A percentile compares a stretch with the other conserved stretches of the same genome.
These are phyloP conservation scores for Xanthia togata DNA, from an alignment of 2,888 invertebrate genomes.

Conservation along the genomic window DNA sequence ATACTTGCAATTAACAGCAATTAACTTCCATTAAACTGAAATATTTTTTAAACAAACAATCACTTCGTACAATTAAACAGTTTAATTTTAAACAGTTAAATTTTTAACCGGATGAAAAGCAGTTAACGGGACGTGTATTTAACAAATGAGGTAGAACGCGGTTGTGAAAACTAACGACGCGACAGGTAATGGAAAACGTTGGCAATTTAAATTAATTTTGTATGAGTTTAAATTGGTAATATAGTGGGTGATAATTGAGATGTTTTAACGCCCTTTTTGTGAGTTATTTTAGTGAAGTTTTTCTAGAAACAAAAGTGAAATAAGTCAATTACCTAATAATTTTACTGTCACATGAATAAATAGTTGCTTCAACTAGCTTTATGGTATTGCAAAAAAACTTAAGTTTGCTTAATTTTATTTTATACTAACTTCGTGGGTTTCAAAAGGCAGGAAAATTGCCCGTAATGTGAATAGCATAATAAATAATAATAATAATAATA, in stretches of 20 bases:
- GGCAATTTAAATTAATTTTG: slow-evolving; percentile 47
- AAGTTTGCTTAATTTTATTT: too few species aligned
- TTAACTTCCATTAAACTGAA: slow-evolving; percentile 34
- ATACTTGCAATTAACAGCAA: slow-evolving; percentile 41
- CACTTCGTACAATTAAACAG: slow-evolving; percentile 51
- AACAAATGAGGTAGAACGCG: slow-evolving; percentile 53
- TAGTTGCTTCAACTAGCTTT: too few species aligned
- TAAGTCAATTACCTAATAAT: too few species aligned
- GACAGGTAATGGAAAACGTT: slow-evolving; percentile 37
- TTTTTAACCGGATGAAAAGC: slow-evolving; percentile 44
- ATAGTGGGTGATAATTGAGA: slow-evolving; percentile 22
- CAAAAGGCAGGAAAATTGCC: too few species aligned
- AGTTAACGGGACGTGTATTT: slow-evolving; percentile 41
- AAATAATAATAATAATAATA: too few species aligned
- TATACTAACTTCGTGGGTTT: too few species aligned
- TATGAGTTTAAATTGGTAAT: slow-evolving; percentile 34
- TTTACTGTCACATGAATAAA: too few species aligned
- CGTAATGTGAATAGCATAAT: too few species aligned
- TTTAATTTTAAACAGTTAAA: slow-evolving; percentile 34
- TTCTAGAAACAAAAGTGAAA: background rate
- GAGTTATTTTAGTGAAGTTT: background rate
- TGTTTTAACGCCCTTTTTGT: background rate
- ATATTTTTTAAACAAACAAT: slow-evolving; percentile 47
- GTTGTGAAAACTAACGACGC: slow-evolving; percentile 48
- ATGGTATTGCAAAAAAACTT: too few species aligned